A percentile compares a stretch with the other conserved stretches of the same genome.
Conservation (phyloP, 2,113 vertebrate species). For the Chloropsis cyanopogon region DNA sequence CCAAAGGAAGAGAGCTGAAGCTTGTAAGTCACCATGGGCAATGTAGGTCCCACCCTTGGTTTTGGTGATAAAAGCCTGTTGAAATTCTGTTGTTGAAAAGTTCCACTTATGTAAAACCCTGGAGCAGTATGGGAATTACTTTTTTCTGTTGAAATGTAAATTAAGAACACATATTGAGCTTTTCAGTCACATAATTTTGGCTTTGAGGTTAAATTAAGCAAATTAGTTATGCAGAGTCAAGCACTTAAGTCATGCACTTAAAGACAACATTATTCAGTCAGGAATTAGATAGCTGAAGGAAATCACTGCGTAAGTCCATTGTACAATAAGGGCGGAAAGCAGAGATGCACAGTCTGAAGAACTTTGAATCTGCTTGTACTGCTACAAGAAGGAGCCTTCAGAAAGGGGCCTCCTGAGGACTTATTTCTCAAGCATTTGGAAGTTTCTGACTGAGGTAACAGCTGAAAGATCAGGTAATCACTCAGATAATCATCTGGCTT, state of each 20-base stretch:
- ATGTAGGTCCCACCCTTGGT: background rate
- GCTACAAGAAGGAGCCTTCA: background rate
- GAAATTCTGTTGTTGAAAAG: background rate
- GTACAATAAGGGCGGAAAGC: background rate
- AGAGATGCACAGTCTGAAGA: background rate
- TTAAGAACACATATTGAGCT: background rate
- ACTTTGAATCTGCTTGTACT: background rate
- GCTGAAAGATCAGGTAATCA: background rate
- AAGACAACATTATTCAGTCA: background rate
- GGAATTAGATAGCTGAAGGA: background rate
- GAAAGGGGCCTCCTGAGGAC: background rate
- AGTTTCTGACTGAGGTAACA: background rate
- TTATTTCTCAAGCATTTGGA: background rate
- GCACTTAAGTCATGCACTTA: background rate
- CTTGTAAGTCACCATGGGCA: background rate
- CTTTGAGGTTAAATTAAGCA: background rate
- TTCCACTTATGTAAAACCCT: background rate
- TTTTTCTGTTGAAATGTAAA: background rate
- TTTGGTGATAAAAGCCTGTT: background rate
- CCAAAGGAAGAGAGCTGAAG: background rate
- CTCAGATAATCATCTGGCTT: background rate
- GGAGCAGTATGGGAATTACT: background rate
- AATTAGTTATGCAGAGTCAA: background rate
- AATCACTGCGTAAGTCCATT: background rate
- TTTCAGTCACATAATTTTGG: background rate